Percentiles rank a stretch among this genome's conserved stretches.
Conservation (phyloP, 2,888 invertebrate species). For the Lepidonotus clava region DNA sequence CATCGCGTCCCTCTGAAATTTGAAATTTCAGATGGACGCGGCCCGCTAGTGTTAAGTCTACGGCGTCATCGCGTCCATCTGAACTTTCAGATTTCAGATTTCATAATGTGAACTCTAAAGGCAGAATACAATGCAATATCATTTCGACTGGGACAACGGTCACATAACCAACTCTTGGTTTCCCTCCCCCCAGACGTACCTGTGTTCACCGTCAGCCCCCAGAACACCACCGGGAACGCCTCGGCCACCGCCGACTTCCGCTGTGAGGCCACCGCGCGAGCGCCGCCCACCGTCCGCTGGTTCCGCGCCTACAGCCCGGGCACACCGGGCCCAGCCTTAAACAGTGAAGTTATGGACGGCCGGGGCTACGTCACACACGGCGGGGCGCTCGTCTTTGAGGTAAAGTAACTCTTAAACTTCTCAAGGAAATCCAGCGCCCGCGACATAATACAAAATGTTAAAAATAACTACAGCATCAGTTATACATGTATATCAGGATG, state of each 20-base stretch:
- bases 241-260: neutral
- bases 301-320: neutral
- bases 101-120: too few relatives aligned
- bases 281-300: neutral
- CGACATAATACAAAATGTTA: too few relatives aligned
- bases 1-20: too few relatives aligned
- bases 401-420: neutral
- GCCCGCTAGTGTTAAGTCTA: too few relatives aligned
- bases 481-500: too few relatives aligned
- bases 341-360: neutral
- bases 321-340: neutral
- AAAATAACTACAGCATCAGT: too few relatives aligned
- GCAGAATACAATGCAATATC: too few relatives aligned
- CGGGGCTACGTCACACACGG: conserved; percentile 4
- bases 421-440: neutral
- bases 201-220: neutral
- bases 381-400: conserved; percentile 18
- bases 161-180: too few relatives aligned
- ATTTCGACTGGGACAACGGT: too few relatives aligned
- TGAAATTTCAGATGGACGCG: too few relatives aligned
- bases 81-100: too few relatives aligned
- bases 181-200: conserved; percentile 3
- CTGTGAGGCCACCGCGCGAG: conserved; percentile 13
- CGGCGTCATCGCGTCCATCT: too few relatives aligned
- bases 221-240: neutral